A percentile compares a stretch with the other conserved stretches of the same genome.
These are phyloP conservation scores for Troides aeacus DNA, from an alignment of 2,888 invertebrate species.

Conservation along the genomic window DNA sequence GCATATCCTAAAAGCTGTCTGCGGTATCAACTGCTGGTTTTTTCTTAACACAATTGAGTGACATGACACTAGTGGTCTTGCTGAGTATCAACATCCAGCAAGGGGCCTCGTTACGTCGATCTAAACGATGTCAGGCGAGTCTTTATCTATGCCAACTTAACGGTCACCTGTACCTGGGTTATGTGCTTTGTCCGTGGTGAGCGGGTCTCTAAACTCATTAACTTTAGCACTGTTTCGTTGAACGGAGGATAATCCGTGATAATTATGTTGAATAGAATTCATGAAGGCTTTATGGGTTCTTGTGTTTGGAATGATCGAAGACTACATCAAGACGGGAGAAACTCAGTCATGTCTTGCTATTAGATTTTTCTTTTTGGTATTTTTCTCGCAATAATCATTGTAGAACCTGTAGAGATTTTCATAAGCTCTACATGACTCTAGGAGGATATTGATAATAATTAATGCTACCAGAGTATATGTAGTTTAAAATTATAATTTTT, in stretches of 20 bases:
- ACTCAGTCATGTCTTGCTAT: too few species aligned
- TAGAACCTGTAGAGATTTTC: too few species aligned
- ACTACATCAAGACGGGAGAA: too few species aligned
- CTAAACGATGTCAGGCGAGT: constrained; percentile 57
- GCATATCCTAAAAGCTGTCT: too few species aligned
- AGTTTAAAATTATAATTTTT: too few species aligned
- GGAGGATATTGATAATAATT: too few species aligned
- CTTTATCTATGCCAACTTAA: constrained; percentile 66
- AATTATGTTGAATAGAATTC: constrained; percentile 17
- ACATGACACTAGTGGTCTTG: constrained; percentile 12
- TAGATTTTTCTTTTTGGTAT: too few species aligned
- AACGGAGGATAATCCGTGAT: not conserved
- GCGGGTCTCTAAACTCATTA: constrained; percentile 42
- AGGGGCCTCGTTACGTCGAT: constrained; percentile 42
- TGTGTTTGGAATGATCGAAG: not conserved
- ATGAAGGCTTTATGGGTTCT: not conserved
- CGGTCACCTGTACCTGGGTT: constrained; percentile 55
- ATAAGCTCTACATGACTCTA: too few species aligned
- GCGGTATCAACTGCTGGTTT: too few species aligned
- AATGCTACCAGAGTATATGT: too few species aligned
- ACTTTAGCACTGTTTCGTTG: constrained; percentile 35
- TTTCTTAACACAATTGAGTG: not conserved
- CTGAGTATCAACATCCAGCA: constrained; percentile 30
- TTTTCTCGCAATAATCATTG: too few species aligned
- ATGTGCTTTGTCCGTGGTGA: constrained; percentile 54